Conservation (phyloP, 2,113 vertebrate species). For the Eublepharis macularius region DNA sequence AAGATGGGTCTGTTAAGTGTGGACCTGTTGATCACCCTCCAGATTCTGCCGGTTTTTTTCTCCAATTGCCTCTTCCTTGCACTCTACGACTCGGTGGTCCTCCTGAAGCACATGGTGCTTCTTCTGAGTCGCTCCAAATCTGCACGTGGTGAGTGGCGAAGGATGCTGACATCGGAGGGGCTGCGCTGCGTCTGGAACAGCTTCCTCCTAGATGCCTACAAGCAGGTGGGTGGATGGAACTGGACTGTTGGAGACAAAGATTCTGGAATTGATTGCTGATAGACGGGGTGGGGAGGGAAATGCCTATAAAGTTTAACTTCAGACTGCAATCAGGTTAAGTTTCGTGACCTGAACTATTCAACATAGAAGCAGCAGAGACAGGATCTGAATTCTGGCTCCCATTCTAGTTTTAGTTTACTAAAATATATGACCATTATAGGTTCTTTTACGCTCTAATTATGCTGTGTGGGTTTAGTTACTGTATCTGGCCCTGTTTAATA, state of each 20-base stretch:
- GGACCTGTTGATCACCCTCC: conserved; percentile 93
- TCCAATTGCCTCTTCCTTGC: conserved; percentile 97
- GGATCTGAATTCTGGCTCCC: conserved; percentile 48
- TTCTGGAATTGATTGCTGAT: accelerated
- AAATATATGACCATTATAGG: conserved; percentile 44
- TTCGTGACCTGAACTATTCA: conserved; percentile 38
- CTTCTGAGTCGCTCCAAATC: conserved; percentile 85
- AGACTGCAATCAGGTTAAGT: conserved; percentile 1
- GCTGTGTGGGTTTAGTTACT: background rate
- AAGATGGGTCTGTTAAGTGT: conserved; percentile 90
- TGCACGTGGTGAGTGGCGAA: conserved; percentile 86
- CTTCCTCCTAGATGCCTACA: conserved; percentile 94
- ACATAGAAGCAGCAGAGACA: conserved; percentile 41
- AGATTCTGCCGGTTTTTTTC: conserved; percentile 96
- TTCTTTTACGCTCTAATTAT: conserved; percentile 14
- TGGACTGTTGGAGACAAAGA: accelerated
- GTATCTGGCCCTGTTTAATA: conserved; percentile 27
- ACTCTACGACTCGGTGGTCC: conserved; percentile 93
- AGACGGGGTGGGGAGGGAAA: background rate
- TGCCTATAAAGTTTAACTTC: background rate
- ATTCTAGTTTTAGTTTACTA: conserved; percentile 48
- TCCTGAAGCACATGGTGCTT: conserved; percentile 90
- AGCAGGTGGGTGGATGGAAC: conserved; percentile 82
- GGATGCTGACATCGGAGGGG: conserved; percentile 94
- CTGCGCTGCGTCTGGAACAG: conserved; percentile 95